A percentile compares a stretch with the other conserved stretches of the same genome.
Evolutionary conservation across 1,140 invertebrate genomes (phyloP).

Genomic region (Parasteatoda tepidariorum): DNA sequence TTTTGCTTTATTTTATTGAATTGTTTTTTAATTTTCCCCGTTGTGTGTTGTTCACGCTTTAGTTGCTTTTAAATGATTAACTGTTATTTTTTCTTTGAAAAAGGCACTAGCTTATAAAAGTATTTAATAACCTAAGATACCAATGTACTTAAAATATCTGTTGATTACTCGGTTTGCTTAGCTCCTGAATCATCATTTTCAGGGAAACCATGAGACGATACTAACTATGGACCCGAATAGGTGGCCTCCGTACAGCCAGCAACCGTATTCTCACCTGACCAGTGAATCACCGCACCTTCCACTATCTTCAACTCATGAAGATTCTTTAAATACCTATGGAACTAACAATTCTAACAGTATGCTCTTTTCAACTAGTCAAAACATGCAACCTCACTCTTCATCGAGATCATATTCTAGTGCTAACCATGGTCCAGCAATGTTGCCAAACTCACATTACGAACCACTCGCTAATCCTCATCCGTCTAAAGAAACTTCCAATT

Average conservation of each 20-base stretch:
- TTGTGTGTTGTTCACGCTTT: background rate
- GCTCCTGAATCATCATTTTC: constrained; percentile 56
- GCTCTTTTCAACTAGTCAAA: constrained; percentile 15
- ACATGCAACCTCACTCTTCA: background rate
- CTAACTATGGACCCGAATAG: constrained; percentile 30
- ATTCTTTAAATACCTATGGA: constrained; percentile 35
- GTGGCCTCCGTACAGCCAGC: constrained; percentile 19
- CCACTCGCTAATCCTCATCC: background rate
- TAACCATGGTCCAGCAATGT: background rate
- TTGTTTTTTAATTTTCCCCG: background rate
- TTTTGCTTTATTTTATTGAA: background rate
- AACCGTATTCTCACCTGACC: constrained; percentile 22
- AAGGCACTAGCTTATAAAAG: constrained; percentile 42
- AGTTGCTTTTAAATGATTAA: background rate
- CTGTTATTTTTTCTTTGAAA: constrained; percentile 43
- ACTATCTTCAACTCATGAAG: constrained; percentile 10
- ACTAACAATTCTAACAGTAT: background rate
- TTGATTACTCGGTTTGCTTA: constrained; percentile 40
- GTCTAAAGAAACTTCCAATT: constrained; percentile 4
- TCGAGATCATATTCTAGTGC: constrained; percentile 1
- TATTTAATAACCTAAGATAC: constrained; percentile 6
- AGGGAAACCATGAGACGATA: constrained; percentile 37
- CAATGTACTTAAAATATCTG: constrained; percentile 27
- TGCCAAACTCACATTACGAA: constrained; percentile 8
- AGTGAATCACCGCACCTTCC: constrained; percentile 26